Evolutionary conservation across 2,888 invertebrate genomes (phyloP).

Genomic region (Therioaphis trifolii): DNA sequence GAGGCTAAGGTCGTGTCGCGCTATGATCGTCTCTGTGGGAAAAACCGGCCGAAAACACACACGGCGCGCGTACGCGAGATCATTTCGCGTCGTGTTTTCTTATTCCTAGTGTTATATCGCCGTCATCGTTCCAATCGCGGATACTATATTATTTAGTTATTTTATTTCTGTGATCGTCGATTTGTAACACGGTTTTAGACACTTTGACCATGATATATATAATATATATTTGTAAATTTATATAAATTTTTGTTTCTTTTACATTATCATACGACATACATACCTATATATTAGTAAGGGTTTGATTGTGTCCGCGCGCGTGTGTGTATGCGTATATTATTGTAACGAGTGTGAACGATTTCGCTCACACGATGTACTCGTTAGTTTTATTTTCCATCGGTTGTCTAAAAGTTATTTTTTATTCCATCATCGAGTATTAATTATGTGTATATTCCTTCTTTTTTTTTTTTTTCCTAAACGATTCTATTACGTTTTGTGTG

Average conservation of each 20-base stretch:
- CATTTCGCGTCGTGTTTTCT: neutral
- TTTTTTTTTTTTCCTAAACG: conserved; percentile 38
- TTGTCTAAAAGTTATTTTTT: conserved; percentile 4
- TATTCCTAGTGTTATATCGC: too few species aligned
- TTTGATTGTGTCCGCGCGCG: neutral
- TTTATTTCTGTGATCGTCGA: conserved; percentile 56
- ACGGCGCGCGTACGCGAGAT: neutral
- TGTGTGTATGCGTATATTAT: too few species aligned
- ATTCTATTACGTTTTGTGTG: conserved; percentile 57
- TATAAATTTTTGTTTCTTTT: conserved; percentile 46
- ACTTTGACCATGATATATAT: conserved; percentile 6
- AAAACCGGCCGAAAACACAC: neutral
- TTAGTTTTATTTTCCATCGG: neutral
- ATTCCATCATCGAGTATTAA: neutral
- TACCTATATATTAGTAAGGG: neutral
- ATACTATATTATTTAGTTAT: too few species aligned
- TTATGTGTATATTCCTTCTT: neutral
- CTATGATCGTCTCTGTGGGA: too few species aligned
- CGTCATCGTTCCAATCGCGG: too few species aligned
- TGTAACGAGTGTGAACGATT: neutral
- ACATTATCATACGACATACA: neutral
- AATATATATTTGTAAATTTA: conserved; percentile 1
- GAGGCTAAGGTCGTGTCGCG: neutral
- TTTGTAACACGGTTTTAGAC: conserved; percentile 40
- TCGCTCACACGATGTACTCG: neutral